Percentiles rank a stretch among this genome's conserved stretches.
phyloP scores from a whole-genome alignment of 2,113 vertebrate genomes.

The Gobiocypris rarus region DNA sequence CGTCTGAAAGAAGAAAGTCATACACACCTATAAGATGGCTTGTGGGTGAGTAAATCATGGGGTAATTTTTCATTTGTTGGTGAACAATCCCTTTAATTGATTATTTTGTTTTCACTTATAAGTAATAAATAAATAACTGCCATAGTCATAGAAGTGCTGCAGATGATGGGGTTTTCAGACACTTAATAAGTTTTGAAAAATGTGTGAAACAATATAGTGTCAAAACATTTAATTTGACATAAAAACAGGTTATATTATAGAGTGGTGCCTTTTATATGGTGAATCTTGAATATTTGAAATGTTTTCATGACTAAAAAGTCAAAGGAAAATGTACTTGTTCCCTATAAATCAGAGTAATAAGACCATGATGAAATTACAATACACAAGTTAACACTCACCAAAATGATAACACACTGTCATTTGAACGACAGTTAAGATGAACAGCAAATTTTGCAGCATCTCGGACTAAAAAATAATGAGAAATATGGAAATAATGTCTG shows the following conservation, averaged over 20 bases:
- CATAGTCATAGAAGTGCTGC: background rate
- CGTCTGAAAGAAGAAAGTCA: too few relatives aligned
- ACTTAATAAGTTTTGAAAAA: background rate
- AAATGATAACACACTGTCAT: background rate
- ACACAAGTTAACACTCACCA: background rate
- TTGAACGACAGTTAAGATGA: background rate
- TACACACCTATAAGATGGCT: too few relatives aligned
- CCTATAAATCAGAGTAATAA: too few relatives aligned
- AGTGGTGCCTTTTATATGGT: too few relatives aligned
- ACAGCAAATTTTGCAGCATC: slow-evolving; percentile 4
- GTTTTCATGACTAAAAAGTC: too few relatives aligned
- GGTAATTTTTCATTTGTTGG: too few relatives aligned
- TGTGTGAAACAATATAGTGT: too few relatives aligned
- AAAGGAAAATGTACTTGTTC: too few relatives aligned
- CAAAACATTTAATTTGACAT: too few relatives aligned
- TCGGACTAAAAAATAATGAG: background rate
- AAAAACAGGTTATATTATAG: too few relatives aligned
- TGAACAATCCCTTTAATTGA: background rate
- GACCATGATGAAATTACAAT: background rate
- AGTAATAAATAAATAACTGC: background rate
- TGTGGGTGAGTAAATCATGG: too few relatives aligned
- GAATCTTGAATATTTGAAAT: too few relatives aligned
- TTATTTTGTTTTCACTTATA: background rate
- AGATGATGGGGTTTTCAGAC: background rate
- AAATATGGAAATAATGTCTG: background rate